Evolutionary conservation across 2,113 vertebrate species (phyloP), one percentile per base, ranked within the genome.

Genomic region (Empidonax traillii): DNA sequence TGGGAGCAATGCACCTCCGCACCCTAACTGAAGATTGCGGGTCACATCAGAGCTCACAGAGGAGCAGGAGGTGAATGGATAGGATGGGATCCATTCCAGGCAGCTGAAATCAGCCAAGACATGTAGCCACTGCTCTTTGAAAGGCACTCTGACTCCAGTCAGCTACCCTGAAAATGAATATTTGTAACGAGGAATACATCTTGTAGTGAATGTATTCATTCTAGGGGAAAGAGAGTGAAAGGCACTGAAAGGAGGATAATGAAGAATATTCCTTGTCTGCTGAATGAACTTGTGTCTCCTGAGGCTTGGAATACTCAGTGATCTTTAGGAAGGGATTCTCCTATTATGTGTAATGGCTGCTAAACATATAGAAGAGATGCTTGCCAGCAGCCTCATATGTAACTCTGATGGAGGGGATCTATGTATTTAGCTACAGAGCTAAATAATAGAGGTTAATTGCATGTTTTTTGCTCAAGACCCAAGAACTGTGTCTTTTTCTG

Each of bases 381-480:
- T 93, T 43, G 41, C 71, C 39, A 89, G 24, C 16, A 71, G 25
- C 95, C 75, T 65, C 43, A 65, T 79, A 46, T 2, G 6, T 74
- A 94, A 41, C 8, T 80, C 69, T 94, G 88, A 44, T 56, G 77
- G 35, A 63, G 22, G 31, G 51, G 53, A 66, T 89, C 81, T 92
- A 52, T 14, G 8, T 96, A 33, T 87, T 85, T 68, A 85, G 58
- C 49, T 93, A 78, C 58, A 73, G n/a, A 90, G 14, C 46, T 82
- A 94, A 96, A 94, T 89, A 95, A 81, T 78, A 89, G 75, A 94
- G 68, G 51, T 91, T 55, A 94, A 91, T 90, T 91, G 49, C 7
- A 77, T 22, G 10, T 87, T 87, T 67, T 91, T 92, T 49, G 27
- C 52, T 46, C 15, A 51, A 93, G 63, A 93, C 47, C 12, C 24